Evolutionary conservation across 2,113 vertebrate genomes (phyloP), one percentile per base, ranked within the genome.

Genomic region (Phocoena phocoena): DNA sequence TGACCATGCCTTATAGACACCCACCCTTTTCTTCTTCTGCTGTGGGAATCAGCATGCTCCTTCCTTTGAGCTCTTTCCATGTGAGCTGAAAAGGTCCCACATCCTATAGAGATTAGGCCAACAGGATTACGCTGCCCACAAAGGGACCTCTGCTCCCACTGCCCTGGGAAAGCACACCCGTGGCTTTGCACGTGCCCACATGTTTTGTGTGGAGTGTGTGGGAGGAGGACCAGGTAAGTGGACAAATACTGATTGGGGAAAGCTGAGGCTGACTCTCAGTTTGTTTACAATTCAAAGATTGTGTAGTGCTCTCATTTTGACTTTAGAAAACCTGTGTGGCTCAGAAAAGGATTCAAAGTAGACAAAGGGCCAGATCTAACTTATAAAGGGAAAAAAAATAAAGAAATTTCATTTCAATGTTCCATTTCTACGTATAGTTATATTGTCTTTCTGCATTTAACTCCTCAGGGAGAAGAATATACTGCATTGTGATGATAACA

Each of bases 341-440:
- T 21, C 13, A 71, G 44, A 93, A 94, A 67, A 97, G 74, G 20
- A 85, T 0, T 77, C 8, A 82, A 93, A 65, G 60, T 67, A 79
- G 33, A 95, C 14, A 76, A 95, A 86, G 12, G 14, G 63, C 8
- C 74, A 58, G 15, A 50, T 93, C 20, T 83, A 60, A 77, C 8
- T 82, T 88, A 81, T 70, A 26, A 84, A 8, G 20, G 1, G 2
- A 3, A 12, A 62, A 95, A 65, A 96, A 81, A 81, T 1, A 68
- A 50, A 90, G 0, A 77, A 89, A 13, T 89, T 88, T 44, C 9
- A 10, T 74, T 95, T n/a, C 38, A 87, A 8, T 41, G 20, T 47
- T 10, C 41, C 65, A 82, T 20, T 79, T 95, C 55, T 26, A 94
- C 70, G 1, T 70, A 60, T 3, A 96, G 25, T 58, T n/a, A 3